Base-by-base conservation (phyloP, 2,888 invertebrate genomes). In the Saturnia pavonia region DNA sequence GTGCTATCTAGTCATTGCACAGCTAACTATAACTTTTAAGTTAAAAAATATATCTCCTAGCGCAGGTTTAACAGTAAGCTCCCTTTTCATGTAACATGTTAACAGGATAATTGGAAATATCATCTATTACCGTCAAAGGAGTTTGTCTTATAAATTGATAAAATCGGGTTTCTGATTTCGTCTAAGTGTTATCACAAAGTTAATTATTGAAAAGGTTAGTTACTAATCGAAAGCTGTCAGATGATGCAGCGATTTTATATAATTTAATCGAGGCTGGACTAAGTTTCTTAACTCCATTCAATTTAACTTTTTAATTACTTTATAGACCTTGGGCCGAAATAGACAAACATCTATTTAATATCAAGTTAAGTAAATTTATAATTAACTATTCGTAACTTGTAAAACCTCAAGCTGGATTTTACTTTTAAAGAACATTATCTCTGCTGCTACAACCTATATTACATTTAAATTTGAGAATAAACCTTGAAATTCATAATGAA, bases 221-320 rank as follows among this genome's bases (percentile, higher is more conserved):
- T n/a, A n/a, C n/a, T n/a, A 69, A n/a, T 45, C 60, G 63, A 2
- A n/a, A 2, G 51, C 51, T 22, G 51, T 48, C 65, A 45, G 34
- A 70, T 67, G 66, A 70, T 54, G 25, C 25, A 66, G 66, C 70
- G 34, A 45, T 69, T 67, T 65, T 48, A 63, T 22, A 48, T 43
- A 68, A 68, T 70, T 67, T 67, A 70, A 68, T 70, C 65, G 27
- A 63, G 68, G 16, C 27, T 27, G 40, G 27, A 60, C 68, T 40
- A 48, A 71, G 48, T 68, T 63, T 65, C 68, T 65, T 51, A 40
- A 68, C 74, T 65, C 40, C 77, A 74, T 85, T 82, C 84, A 85
- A 88, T 88, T 86, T 78, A 87, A 87, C 85, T 87, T 88, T 85
- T 85, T 87, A 87, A 87, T 88, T 86, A 83, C 81, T 82, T 85